These are phyloP conservation scores for Drosophila percnosoma DNA, from an alignment of 2,888 invertebrate genomes.

Conservation along the genomic window DNA sequence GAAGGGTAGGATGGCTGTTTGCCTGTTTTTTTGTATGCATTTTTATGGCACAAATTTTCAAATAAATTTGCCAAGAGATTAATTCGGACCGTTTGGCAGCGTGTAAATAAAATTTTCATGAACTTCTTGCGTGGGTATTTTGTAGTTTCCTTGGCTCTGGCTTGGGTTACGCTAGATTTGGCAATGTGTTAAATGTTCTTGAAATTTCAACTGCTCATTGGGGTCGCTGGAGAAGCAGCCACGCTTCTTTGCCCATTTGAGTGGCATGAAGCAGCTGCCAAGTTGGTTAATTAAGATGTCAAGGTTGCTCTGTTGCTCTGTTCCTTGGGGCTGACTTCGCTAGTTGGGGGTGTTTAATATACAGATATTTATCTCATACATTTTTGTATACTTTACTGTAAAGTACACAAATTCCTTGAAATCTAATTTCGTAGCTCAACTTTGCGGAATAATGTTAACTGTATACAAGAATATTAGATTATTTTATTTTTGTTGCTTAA, in stretches of 20 bases:
- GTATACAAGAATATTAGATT: not conserved
- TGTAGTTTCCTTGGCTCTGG: conserved; percentile 30
- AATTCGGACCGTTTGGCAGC: conserved; percentile 80
- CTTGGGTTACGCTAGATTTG: conserved; percentile 75
- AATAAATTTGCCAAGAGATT: conserved; percentile 80
- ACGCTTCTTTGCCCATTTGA: conserved; percentile 65
- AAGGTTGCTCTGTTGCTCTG: conserved; percentile 68
- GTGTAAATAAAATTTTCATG: conserved; percentile 80
- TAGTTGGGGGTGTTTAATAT: not conserved
- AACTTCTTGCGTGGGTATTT: conserved; percentile 63
- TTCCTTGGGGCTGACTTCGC: conserved; percentile 28
- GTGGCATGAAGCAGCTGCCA: conserved; percentile 65
- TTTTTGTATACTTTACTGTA: not conserved
- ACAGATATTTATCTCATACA: not conserved
- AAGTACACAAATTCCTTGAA: not conserved
- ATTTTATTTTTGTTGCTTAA: not conserved
- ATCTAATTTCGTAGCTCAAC: not conserved
- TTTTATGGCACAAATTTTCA: conserved; percentile 79
- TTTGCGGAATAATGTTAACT: not conserved
- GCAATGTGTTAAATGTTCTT: conserved; percentile 80
- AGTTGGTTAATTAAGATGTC: conserved; percentile 77
- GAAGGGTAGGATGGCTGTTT: conserved; percentile 32
- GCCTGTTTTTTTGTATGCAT: conserved; percentile 65
- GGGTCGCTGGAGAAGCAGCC: conserved; percentile 41
- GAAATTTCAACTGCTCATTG: conserved; percentile 61